Percentiles rank a stretch among this genome's conserved stretches.
These are phyloP conservation scores for Peromyscus melanophrys DNA, from an alignment of 2,797 vertebrate genomes.

Conservation along the genomic window DNA sequence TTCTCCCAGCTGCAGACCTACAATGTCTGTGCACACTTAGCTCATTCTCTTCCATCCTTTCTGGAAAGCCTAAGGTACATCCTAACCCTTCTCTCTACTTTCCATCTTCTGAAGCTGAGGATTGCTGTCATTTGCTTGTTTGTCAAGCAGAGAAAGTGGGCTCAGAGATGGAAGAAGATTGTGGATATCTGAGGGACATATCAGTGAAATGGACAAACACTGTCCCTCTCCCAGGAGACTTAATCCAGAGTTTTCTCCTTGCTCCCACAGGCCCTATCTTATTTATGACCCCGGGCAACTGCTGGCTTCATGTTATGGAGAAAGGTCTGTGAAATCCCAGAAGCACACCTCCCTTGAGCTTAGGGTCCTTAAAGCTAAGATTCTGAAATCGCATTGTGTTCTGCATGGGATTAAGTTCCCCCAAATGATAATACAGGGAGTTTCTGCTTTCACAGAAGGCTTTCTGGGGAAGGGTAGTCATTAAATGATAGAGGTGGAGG, in stretches of 20 bases:
- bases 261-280: conserved; percentile 31
- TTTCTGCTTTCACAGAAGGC: neutral
- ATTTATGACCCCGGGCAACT: conserved; percentile 46
- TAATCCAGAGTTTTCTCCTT: conserved; percentile 25
- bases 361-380: conserved; percentile 1
- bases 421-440: neutral
- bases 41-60: neutral
- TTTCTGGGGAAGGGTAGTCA: neutral
- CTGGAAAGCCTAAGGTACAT: neutral
- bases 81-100: neutral
- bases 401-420: neutral
- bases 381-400: conserved; percentile 37
- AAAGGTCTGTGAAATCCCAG: conserved; percentile 1
- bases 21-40: neutral
- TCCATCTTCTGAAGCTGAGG: neutral
- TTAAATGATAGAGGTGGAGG: neutral
- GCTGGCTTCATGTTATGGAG: neutral
- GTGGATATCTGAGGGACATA: neutral
- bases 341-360: neutral
- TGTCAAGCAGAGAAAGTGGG: neutral
- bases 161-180: neutral
- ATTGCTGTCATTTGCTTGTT: neutral
- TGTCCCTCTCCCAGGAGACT: neutral
- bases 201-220: conserved; percentile 32
- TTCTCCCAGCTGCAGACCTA: neutral